phyloP scores from a whole-genome alignment of 1,140 invertebrate species.

The Bombus terrestris region DNA sequence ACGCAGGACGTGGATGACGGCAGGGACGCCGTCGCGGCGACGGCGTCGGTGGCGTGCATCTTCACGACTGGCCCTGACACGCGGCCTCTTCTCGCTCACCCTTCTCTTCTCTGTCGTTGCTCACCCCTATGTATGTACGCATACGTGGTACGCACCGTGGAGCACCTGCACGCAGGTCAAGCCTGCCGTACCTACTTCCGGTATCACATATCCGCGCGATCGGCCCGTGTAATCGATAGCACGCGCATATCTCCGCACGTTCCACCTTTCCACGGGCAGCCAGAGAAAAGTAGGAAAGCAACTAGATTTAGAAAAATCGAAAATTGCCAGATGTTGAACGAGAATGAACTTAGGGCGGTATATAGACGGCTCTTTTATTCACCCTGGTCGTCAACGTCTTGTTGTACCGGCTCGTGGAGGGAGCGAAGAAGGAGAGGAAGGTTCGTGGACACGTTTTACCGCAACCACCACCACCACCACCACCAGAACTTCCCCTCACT shows the following conservation, averaged over 20 bases:
- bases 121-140: slow-evolving; percentile 40
- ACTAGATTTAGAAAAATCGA: neutral
- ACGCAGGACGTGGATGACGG: slow-evolving; percentile 47
- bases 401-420: neutral
- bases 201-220: slow-evolving; percentile 67
- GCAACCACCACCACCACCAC: slow-evolving; percentile 27
- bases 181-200: slow-evolving; percentile 65
- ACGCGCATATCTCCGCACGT: slow-evolving; percentile 58
- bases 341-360: neutral
- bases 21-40: slow-evolving; percentile 42
- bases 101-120: slow-evolving; percentile 36
- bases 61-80: slow-evolving; percentile 54
- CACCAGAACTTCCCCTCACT: slow-evolving; percentile 13
- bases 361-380: neutral
- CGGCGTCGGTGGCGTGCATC: slow-evolving; percentile 51
- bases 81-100: slow-evolving; percentile 48
- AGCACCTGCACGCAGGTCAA: slow-evolving; percentile 61
- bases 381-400: neutral
- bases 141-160: slow-evolving; percentile 50
- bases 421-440: neutral
- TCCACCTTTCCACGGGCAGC: slow-evolving; percentile 12
- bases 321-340: too few relatives aligned
- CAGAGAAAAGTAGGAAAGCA: neutral
- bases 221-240: slow-evolving; percentile 62
- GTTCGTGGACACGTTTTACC: slow-evolving; percentile 33